A percentile compares a stretch with the other conserved stretches of the same genome.
Conservation (phyloP, 2,113 vertebrate species). For the Chascanopsetta lugubris region DNA sequence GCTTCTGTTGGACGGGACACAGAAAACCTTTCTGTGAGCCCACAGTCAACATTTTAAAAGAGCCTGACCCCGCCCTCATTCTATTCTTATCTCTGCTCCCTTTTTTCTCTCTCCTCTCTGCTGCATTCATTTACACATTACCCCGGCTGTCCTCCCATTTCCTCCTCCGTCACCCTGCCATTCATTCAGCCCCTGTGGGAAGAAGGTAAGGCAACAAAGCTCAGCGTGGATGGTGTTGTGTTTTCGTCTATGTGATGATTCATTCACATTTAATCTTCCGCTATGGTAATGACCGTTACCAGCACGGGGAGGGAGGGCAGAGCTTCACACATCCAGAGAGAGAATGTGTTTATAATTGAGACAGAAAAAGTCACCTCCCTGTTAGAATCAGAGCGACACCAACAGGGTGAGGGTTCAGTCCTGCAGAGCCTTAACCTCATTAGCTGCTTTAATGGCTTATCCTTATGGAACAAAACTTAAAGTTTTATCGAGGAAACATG, state of each 20-base stretch:
- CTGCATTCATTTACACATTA: constrained; percentile 33
- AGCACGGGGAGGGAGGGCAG: constrained; percentile 19
- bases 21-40: constrained; percentile 32
- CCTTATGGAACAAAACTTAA: too few species aligned
- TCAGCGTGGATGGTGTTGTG: constrained; percentile 15
- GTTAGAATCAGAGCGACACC: background rate
- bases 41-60: constrained; percentile 32
- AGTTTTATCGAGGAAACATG: too few species aligned
- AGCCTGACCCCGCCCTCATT: constrained; percentile 35
- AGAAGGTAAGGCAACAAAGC: constrained; percentile 51
- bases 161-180: constrained; percentile 30
- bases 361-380: background rate
- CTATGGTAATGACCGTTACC: constrained; percentile 60
- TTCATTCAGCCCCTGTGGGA: constrained; percentile 54
- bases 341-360: too few species aligned
- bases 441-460: too few species aligned
- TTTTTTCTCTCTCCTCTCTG: constrained; percentile 14
- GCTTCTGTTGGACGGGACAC: constrained; percentile 31
- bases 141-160: constrained; percentile 30
- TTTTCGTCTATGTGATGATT: constrained; percentile 46
- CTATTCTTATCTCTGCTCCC: constrained; percentile 25
- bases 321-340: too few species aligned
- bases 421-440: too few species aligned
- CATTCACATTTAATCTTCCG: constrained; percentile 63
- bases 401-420: too few species aligned